These are phyloP conservation scores for Burhinus oedicnemus DNA, from an alignment of 2,113 vertebrate genomes.

Conservation along the genomic window DNA sequence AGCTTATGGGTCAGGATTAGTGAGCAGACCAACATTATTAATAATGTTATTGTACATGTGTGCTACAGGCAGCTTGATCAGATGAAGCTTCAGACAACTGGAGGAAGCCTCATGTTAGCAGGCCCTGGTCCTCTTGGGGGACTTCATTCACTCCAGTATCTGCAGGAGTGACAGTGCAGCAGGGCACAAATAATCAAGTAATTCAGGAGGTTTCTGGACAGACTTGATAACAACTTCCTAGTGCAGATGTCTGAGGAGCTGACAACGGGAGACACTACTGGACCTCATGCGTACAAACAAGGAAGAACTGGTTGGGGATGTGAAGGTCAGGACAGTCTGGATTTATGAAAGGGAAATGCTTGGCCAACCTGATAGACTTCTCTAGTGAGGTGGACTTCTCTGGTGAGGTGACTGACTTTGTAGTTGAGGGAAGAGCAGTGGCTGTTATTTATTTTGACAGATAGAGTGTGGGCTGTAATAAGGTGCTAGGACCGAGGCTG, in stretches of 20 bases:
- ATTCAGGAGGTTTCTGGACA: background rate
- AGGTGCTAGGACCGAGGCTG: background rate
- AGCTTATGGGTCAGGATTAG: background rate
- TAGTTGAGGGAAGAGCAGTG: background rate
- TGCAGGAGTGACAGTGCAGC: background rate
- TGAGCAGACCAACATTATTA: rapidly evolving
- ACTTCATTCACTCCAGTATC: background rate
- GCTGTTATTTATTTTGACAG: background rate
- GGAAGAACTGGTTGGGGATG: background rate
- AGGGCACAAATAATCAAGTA: background rate
- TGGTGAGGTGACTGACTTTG: background rate
- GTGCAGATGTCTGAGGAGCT: background rate
- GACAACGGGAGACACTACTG: rapidly evolving
- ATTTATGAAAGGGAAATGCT: background rate
- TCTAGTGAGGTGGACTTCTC: background rate
- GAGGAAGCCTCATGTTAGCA: background rate
- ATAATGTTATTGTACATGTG: rapidly evolving
- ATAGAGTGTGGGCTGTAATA: background rate
- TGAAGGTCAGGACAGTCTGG: background rate
- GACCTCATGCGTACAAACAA: rapidly evolving
- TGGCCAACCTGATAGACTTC: background rate
- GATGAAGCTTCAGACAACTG: background rate
- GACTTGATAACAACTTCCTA: background rate
- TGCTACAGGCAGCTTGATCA: background rate
- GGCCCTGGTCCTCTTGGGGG: background rate